Evolutionary conservation across 1,140 invertebrate species (phyloP), one percentile per base, ranked within the genome.

Genomic region (Apolygus lucorum): DNA sequence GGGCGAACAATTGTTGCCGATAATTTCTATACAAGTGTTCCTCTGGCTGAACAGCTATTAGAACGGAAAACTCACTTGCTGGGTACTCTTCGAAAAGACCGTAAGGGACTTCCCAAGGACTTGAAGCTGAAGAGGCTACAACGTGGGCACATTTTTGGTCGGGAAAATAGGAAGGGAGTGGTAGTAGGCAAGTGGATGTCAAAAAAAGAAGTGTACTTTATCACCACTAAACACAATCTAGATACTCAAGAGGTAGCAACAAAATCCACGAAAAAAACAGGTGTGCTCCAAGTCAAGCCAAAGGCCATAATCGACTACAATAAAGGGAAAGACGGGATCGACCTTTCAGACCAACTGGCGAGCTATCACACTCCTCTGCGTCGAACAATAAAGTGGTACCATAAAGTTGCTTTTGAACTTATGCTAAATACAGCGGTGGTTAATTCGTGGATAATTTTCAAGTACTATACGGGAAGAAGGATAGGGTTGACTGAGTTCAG

Each of bases 301-400:
- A 26, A 72, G 65, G 73, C 73, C 68, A 77, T 79, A 52, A 70
- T 78, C 2, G 73, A 76, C 34, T 79, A 79, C 49, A 80, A 79
- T 72, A 74, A 72, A 67, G 73, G 64, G 63, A 79, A 80, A 75
- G 68, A 75, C 71, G 77, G 75, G 71, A 76, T 80, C 68, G 77
- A 81, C 68, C 72, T 78, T 73, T 77, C 76, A 71, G 78, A 81
- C 68, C 78, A 80, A 74, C 78, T 79, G 75, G 74, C 73, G 69
- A 73, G 76, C 26, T 80, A 80, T 73, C 75, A 76, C 66, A 75
- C 75, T 67, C 74, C 76, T 72, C 73, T 80, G 65, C 70, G 77
- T 68, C 78, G 75, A 73, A 74, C 77, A 52, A 72, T 78, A 67
- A 76, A 77, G 73, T 80, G 75, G 78, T 78, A 79, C 75, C 76